These are phyloP conservation scores for Pseudochaenichthys georgianus DNA, from an alignment of 2,797 vertebrate genomes.

Conservation along the genomic window DNA sequence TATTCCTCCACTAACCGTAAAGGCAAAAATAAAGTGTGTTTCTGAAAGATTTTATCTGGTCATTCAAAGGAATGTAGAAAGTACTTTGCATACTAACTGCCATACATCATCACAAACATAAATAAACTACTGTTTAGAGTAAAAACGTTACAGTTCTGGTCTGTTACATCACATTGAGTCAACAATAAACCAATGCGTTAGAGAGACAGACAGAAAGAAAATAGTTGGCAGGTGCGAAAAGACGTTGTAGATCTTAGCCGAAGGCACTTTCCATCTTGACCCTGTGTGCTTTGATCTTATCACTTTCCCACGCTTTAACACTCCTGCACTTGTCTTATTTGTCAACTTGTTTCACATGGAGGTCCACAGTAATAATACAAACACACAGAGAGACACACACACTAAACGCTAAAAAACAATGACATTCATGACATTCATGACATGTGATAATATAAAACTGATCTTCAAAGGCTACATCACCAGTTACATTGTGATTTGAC, in stretches of 20 bases:
- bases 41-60: not conserved
- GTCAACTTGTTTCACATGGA: constrained; percentile 13
- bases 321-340: constrained; percentile 11
- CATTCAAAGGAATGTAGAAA: not conserved
- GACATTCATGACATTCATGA: too few relatives aligned
- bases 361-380: not conserved
- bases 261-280: constrained; percentile 66
- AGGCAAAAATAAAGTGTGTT: not conserved
- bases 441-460: not conserved
- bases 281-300: constrained; percentile 56
- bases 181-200: constrained; percentile 23
- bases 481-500: too few relatives aligned
- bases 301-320: constrained; percentile 62
- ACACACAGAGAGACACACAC: not conserved
- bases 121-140: constrained; percentile 50
- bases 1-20: not conserved
- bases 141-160: constrained; percentile 43
- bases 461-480: not conserved
- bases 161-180: constrained; percentile 56
- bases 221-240: constrained; percentile 33
- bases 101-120: constrained; percentile 16
- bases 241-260: constrained; percentile 26
- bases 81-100: not conserved
- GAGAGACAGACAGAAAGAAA: not conserved
- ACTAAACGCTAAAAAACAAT: constrained; percentile 3